Conservation (phyloP, 2,797 vertebrate genomes). For the Odontamblyopus lacepedii region DNA sequence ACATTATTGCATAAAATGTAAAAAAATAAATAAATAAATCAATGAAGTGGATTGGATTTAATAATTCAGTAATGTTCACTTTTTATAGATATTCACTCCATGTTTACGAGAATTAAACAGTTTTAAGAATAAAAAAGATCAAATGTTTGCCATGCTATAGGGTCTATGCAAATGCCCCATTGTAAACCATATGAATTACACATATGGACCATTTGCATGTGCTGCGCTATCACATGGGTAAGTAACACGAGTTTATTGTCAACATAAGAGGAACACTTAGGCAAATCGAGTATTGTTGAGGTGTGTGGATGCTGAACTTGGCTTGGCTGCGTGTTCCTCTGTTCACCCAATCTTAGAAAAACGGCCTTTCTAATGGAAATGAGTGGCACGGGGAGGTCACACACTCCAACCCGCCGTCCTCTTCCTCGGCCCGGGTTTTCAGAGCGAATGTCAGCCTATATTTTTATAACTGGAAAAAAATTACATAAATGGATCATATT, state of each 20-base stretch:
- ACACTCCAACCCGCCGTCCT: constrained; percentile 6
- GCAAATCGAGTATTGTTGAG: constrained; percentile 40
- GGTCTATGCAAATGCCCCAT: no score
- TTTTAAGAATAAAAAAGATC: background rate
- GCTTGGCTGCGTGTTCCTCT: constrained; percentile 14
- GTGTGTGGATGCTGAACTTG: constrained; percentile 29
- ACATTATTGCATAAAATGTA: no score
- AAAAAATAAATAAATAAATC: no score
- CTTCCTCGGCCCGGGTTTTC: constrained; percentile 25
- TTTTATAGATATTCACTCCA: no score
- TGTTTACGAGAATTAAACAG: no score
- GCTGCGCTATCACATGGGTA: constrained; percentile 55
- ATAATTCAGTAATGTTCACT: no score
- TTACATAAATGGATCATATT: background rate
- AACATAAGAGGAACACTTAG: constrained; percentile 51
- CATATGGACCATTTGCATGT: constrained; percentile 54
- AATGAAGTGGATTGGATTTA: no score
- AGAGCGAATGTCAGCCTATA: background rate
- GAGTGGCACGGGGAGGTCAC: constrained; percentile 36
- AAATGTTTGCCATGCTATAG: background rate
- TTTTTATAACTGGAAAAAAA: background rate
- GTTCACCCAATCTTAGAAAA: constrained; percentile 40
- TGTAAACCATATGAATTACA: constrained; percentile 8
- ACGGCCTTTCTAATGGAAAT: constrained; percentile 70
- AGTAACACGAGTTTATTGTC: constrained; percentile 57